Conservation (phyloP, 35 echinoderm and acorn worm genomes). For the Stichopus chloronotus region DNA sequence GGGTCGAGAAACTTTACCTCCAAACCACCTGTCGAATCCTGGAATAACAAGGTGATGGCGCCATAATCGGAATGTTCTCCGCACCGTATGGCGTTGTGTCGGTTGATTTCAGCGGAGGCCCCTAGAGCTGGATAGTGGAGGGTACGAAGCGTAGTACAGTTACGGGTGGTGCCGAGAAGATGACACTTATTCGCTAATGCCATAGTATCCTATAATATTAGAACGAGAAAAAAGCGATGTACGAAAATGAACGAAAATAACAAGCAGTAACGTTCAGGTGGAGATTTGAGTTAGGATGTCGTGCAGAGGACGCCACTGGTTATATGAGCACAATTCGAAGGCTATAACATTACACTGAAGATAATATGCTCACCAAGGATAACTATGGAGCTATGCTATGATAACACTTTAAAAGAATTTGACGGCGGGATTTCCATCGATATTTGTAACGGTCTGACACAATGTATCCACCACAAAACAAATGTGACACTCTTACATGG, state of each 20-base stretch:
- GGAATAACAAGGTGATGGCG: slow-evolving; percentile 88
- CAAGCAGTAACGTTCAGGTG: not conserved
- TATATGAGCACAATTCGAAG: not conserved
- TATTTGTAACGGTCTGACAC: too few species aligned
- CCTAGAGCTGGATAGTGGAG: slow-evolving; percentile 73
- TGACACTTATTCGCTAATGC: slow-evolving; percentile 65
- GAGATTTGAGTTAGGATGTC: not conserved
- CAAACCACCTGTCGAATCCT: slow-evolving; percentile 79
- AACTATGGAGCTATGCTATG: too few species aligned
- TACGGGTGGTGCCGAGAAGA: slow-evolving; percentile 47
- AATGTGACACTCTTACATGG: too few species aligned
- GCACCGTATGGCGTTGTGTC: slow-evolving; percentile 71
- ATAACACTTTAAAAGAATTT: too few species aligned
- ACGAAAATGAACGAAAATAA: not conserved
- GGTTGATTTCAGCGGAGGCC: not conserved
- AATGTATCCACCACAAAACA: too few species aligned
- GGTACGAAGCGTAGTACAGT: slow-evolving; percentile 63
- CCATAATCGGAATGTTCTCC: slow-evolving; percentile 96
- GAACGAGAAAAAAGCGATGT: not conserved
- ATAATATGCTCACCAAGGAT: too few species aligned
- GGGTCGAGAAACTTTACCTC: slow-evolving; percentile 54
- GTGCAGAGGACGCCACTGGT: not conserved
- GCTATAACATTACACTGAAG: not conserved
- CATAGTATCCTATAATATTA: slow-evolving; percentile 60
- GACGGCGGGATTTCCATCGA: too few species aligned